A percentile compares a stretch with the other conserved stretches of the same genome.
These are phyloP conservation scores for Grallaria varia DNA, from an alignment of 2,113 vertebrate genomes.

Conservation along the genomic window DNA sequence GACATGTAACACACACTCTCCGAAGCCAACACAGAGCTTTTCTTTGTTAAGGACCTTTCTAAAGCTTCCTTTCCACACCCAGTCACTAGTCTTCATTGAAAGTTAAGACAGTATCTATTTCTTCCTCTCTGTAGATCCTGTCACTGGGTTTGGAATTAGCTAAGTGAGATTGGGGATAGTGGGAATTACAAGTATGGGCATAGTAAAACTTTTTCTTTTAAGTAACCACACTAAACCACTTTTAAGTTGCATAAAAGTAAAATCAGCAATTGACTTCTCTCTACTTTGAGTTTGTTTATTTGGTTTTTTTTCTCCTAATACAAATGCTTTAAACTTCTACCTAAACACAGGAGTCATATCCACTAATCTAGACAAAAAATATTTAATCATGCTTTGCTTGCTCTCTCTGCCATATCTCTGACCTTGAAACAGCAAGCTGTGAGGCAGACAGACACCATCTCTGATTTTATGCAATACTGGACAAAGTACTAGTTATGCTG, in stretches of 20 bases:
- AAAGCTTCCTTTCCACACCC: not conserved
- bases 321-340: not conserved
- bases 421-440: not conserved
- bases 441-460: not conserved
- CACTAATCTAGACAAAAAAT: not conserved
- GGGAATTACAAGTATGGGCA: not conserved
- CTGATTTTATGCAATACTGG: not conserved
- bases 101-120: not conserved
- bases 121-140: not conserved
- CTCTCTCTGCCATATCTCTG: not conserved
- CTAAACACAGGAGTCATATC: not conserved
- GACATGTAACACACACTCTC: not conserved
- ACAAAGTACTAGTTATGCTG: not conserved
- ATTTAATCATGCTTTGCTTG: not conserved
- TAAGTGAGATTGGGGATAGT: not conserved
- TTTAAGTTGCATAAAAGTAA: not conserved
- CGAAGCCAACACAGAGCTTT: not conserved
- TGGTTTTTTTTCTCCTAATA: not conserved
- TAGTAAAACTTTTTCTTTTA: not conserved
- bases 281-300: not conserved
- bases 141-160: not conserved
- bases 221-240: not conserved
- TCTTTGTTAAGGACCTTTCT: not conserved
- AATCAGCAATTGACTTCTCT: not conserved
- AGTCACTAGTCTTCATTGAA: not conserved